Base-by-base conservation (phyloP, 2,113 vertebrate genomes). In the Nasalis larvatus region DNA sequence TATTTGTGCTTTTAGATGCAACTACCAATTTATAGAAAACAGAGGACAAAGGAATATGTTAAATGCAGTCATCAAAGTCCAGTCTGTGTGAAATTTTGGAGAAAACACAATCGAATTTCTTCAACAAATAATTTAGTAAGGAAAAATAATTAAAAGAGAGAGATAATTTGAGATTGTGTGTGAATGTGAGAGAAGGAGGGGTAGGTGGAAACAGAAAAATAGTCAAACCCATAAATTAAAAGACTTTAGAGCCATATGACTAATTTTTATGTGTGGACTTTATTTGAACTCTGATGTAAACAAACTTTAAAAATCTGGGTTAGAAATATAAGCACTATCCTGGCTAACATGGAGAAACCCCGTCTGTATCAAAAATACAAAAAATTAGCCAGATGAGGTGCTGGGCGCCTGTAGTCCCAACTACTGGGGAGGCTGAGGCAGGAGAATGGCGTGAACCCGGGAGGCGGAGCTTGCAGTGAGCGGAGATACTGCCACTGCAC, bases 271-370 rank as follows among this genome's bases (percentile, higher is more conserved):
- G 9, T 49, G 30, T 68, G 13, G 10, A 27, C 13, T 92, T 78
- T 66, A 66, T 63, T 94, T 77, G 23, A 20, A 87, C 94, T 66
- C 66, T 58, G 35, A 69, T 71, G 93, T 90, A 87, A 91, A 87
- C 30, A 87, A 60, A 42, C n/a, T 18, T 58, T 47, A 93, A 88
- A 77, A 42, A 18, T 68, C 6, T 68, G 45, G 37, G 49, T 63
- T 71, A 40, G 60, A 94, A 66, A 73, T 80, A 73, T 37, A 32
- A 63, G 60, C 60, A 63, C 13, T 63, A 20, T 20, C 52, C 52
- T 54, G 52, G 52, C 52, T 54, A 54, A 54, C 52, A 54, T 2
- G 18, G 18, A 20, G 17, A 54, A 54, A 54, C 52, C 18, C 52
- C 7, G 18, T 54, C 52, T 54, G 6, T 54, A 54, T 18, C 20